Conservation (phyloP, 1,140 invertebrate species). For the Triops longicaudatus region DNA sequence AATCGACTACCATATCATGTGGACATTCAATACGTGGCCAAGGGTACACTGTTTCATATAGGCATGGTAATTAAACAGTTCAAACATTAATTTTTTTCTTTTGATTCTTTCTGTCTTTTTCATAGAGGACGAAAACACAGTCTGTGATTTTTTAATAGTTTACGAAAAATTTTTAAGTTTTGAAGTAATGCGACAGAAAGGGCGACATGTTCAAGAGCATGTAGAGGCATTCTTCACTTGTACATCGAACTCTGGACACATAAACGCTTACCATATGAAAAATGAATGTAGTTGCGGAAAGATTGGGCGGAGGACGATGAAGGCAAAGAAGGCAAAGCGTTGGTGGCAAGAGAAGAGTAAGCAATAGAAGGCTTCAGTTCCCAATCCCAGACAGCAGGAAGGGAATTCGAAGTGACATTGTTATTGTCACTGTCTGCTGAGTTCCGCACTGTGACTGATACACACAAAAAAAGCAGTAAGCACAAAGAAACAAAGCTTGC, state of each 20-base stretch:
- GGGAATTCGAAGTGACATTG: neutral
- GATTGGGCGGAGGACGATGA: constrained; percentile 12
- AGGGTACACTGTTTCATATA: constrained; percentile 21
- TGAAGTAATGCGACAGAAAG: no score
- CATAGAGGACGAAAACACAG: no score
- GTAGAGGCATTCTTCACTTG: neutral
- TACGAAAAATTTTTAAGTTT: no score
- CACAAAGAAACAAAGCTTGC: neutral
- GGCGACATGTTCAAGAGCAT: no score
- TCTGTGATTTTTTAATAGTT: no score
- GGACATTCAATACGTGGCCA: constrained; percentile 28
- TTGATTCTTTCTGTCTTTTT: no score
- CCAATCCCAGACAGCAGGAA: constrained; percentile 6
- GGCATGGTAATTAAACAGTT: neutral
- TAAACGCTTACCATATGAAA: constrained; percentile 26
- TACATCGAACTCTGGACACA: neutral
- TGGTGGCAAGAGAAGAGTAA: constrained; percentile 9
- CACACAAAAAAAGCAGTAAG: neutral
- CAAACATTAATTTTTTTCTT: neutral
- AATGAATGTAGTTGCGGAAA: constrained; percentile 27
- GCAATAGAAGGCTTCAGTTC: neutral
- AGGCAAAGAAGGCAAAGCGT: constrained; percentile 13
- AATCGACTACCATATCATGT: constrained; percentile 43
- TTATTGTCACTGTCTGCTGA: neutral
- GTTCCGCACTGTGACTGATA: neutral